phyloP scores from a whole-genome alignment of 1,140 invertebrate species.

The Nephotettix cincticeps region DNA sequence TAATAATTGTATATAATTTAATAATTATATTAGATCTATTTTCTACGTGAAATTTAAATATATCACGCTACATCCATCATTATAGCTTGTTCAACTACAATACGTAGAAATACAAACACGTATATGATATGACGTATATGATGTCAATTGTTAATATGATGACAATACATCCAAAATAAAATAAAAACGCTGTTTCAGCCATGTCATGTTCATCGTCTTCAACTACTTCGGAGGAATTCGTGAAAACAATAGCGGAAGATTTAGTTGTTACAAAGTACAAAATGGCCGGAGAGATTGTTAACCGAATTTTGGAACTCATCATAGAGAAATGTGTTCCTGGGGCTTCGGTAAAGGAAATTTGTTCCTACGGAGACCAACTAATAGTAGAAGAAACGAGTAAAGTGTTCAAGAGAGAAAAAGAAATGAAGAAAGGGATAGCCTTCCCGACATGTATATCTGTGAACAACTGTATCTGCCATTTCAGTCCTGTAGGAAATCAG shows the following conservation, averaged over 20 bases:
- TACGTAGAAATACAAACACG: too few relatives aligned
- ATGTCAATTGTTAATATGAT: too few relatives aligned
- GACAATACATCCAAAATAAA: too few relatives aligned
- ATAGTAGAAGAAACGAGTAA: constrained; percentile 91
- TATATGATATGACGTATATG: too few relatives aligned
- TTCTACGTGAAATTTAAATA: too few relatives aligned
- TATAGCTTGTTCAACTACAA: too few relatives aligned
- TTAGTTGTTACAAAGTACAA: constrained; percentile 99
- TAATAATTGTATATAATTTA: too few relatives aligned
- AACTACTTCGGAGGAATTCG: constrained; percentile 62
- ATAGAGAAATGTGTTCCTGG: constrained; percentile 84
- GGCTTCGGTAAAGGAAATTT: constrained; percentile 87
- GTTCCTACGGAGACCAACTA: constrained; percentile 87
- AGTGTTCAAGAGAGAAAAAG: constrained; percentile 98
- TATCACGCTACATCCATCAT: too few relatives aligned
- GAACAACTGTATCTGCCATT: constrained; percentile 99
- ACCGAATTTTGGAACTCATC: constrained; percentile 86
- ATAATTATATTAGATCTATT: too few relatives aligned
- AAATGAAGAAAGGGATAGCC: constrained; percentile 96
- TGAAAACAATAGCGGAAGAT: constrained; percentile 96
- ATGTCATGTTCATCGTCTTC: constrained; percentile 48
- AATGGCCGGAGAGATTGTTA: constrained; percentile 98
- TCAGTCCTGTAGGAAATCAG: constrained; percentile 93
- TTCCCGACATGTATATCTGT: constrained; percentile 98
- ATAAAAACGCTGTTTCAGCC: too few relatives aligned